phyloP scores from a whole-genome alignment of 2,797 vertebrate genomes.

The Mormyrus hasselquistii region DNA sequence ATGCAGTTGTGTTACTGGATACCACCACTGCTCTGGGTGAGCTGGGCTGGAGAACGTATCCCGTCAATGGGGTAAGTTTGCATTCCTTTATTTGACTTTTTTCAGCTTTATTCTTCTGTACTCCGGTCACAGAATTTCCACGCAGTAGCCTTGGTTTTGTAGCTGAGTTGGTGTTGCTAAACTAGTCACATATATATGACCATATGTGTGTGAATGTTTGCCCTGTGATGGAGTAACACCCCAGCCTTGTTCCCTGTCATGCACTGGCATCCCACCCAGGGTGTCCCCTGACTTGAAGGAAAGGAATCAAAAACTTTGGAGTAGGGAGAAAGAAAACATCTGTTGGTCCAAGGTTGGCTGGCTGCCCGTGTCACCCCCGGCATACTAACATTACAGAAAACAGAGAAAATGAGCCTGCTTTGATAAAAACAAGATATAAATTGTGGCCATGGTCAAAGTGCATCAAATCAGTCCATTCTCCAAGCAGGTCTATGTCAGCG shows the following conservation, averaged over 20 bases:
- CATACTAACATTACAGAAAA: not conserved
- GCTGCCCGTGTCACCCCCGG: not conserved
- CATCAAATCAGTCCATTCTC: not conserved
- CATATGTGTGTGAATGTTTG: not conserved
- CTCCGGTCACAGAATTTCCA: not conserved
- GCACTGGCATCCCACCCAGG: not conserved
- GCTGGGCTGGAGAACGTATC: slow-evolving; percentile 92
- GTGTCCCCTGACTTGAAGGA: not conserved
- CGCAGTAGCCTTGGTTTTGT: not conserved
- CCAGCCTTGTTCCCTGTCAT: not conserved
- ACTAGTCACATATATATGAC: not conserved
- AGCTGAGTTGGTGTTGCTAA: not conserved
- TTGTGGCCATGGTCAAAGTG: not conserved
- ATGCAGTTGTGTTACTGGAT: slow-evolving; percentile 87
- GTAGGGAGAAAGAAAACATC: not conserved
- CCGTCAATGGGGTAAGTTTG: slow-evolving; percentile 86
- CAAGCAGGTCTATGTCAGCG: not conserved
- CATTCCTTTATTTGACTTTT: not conserved
- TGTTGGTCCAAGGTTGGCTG: not conserved
- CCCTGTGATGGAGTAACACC: not conserved
- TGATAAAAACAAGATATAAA: not conserved
- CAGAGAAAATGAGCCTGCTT: not conserved
- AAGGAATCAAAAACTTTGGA: not conserved
- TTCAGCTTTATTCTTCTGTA: not conserved
- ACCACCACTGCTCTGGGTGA: slow-evolving; percentile 86